Evolutionary conservation across 2,888 invertebrate species (phyloP).

Genomic region (Ophion slaviceki): DNA sequence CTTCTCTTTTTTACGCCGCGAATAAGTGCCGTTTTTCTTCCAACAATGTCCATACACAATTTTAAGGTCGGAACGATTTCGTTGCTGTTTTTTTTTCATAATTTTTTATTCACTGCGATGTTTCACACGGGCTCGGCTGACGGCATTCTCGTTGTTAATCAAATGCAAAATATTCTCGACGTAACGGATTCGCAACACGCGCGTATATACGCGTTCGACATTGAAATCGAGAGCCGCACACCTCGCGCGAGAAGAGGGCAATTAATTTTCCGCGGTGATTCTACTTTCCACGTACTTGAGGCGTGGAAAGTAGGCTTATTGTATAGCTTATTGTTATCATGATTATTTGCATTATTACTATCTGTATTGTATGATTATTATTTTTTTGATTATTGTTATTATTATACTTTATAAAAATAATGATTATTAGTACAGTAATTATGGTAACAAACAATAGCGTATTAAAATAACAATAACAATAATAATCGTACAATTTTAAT

Average conservation of each 20-base stretch:
- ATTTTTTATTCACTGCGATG: not conserved
- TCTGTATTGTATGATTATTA: slow-evolving; percentile 4
- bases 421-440: no score
- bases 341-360: not conserved
- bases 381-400: not conserved
- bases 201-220: slow-evolving; percentile 11
- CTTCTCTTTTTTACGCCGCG: no score
- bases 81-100: slow-evolving; percentile 6
- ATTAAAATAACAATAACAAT: no score
- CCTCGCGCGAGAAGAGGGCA: not conserved
- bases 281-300: slow-evolving; percentile 47
- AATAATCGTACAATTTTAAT: no score
- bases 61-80: not conserved
- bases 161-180: slow-evolving; percentile 23
- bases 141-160: not conserved
- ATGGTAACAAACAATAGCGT: no score
- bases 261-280: slow-evolving; percentile 32
- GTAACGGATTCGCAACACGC: slow-evolving; percentile 12
- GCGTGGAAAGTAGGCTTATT: slow-evolving; percentile 33
- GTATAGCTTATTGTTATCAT: slow-evolving; percentile 28
- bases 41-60: not conserved
- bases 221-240: slow-evolving; percentile 43
- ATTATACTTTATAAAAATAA: no score
- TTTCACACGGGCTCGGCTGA: not conserved
- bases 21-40: no score